Evolutionary conservation across 2,888 invertebrate species (phyloP), one percentile per base, ranked within the genome.

Genomic region (Pediacus dermestoides): DNA sequence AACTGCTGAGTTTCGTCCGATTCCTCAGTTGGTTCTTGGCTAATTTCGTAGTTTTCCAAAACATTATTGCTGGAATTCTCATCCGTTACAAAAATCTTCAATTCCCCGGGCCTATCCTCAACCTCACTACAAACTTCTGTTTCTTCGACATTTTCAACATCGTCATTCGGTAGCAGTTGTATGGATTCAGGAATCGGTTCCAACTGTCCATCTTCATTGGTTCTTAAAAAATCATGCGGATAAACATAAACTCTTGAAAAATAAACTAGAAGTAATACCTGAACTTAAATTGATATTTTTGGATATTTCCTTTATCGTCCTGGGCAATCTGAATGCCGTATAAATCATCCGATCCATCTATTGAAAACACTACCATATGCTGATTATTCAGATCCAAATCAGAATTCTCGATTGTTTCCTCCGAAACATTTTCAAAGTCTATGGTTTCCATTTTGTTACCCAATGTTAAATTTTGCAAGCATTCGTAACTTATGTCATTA

Each of bases 231-330:
- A 34, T 12, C 8, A 11, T 2, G 4, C 13, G 14, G 7, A 9
- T 14, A 21, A 32, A 1, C n/a, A 4, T 8, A 16, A 36, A 16
- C 12, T 12, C 8, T 30, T 10, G 16, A 8, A 41, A 4, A 31
- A n/a, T n/a, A n/a, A n/a, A n/a, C n/a, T n/a, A n/a, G n/a, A n/a
- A n/a, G n/a, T n/a, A 35, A 43, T 52, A 68, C 68, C 64, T 57
- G 36, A 69, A 62, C 53, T 66, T 61, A 50, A 67, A 69, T 38
- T 69, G 67, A 45, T 64, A 67, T 51, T 64, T 68, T 33, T 66
- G 66, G 7, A 67, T 37, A 49, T 66, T 67, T 8, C 70, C 70
- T 12, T 64, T 58, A 16, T 64, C 64, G 57, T 70, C 69, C 35
- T 61, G 56, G 9, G 58, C 60, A 9, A 64, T 35, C 48, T 68